Conservation (phyloP, 1,140 invertebrate genomes). For the Habropoda laboriosa region DNA sequence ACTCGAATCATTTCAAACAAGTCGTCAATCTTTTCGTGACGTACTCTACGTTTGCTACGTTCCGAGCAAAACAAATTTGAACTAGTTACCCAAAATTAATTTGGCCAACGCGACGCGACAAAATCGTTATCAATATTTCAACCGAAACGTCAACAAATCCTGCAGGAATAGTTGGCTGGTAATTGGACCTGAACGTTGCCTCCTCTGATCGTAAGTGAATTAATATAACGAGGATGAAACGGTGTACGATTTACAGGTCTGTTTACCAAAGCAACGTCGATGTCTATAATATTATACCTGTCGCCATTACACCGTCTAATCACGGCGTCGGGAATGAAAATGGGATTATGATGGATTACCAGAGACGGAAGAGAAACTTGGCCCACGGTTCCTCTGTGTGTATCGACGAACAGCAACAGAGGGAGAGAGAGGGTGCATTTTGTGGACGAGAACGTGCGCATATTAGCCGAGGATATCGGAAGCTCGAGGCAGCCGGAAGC, state of each 20-base stretch:
- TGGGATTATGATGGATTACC: conserved; percentile 50
- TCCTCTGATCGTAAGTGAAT: background rate
- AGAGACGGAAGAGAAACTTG: conserved; percentile 7
- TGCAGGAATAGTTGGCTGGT: background rate
- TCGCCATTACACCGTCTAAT: conserved; percentile 2
- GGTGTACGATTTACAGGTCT: conserved; percentile 22
- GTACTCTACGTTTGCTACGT: no score
- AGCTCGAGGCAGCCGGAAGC: conserved; percentile 23
- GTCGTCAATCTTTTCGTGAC: no score
- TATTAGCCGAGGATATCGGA: conserved; percentile 40
- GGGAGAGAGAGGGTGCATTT: conserved; percentile 23
- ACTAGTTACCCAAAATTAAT: no score
- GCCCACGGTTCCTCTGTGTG: background rate
- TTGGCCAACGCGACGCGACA: no score
- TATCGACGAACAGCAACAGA: no score
- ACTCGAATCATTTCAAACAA: no score
- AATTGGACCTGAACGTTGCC: background rate
- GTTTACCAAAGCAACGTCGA: background rate
- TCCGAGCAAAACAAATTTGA: no score
- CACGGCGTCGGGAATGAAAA: conserved; percentile 27
- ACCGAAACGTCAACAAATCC: background rate
- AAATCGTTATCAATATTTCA: background rate
- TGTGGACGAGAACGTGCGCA: conserved; percentile 16
- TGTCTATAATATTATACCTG: background rate
- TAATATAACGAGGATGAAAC: background rate